Percentiles rank a stretch among this genome's conserved stretches.
These are phyloP conservation scores for Athripsodes cinereus DNA, from an alignment of 2,888 invertebrate species.

Conservation along the genomic window DNA sequence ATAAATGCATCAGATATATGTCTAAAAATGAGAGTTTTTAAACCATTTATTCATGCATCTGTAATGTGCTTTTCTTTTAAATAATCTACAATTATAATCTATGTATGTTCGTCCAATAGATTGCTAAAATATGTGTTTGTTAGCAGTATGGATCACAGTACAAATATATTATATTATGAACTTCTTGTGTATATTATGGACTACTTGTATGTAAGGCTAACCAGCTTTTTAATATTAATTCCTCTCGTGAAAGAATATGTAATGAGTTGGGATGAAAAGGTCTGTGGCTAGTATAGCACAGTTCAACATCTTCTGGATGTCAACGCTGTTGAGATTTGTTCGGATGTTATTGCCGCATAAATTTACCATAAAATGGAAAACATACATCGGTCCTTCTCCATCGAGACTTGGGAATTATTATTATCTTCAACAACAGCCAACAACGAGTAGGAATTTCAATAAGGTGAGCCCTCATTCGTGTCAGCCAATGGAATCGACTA, in stretches of 20 bases:
- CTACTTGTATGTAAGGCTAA: no score
- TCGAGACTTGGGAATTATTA: neutral
- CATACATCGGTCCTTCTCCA: neutral
- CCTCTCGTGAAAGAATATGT: neutral
- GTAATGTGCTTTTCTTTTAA: no score
- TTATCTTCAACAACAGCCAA: neutral
- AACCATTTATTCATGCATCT: no score
- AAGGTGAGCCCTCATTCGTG: conserved; percentile 2
- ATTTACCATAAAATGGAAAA: conserved; percentile 2
- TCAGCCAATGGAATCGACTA: neutral
- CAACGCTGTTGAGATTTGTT: neutral
- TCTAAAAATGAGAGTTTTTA: no score
- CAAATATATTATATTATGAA: no score
- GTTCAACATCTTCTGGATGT: neutral
- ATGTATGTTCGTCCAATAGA: no score
- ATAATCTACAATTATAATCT: no score
- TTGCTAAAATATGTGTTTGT: no score
- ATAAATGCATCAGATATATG: no score
- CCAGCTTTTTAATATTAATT: no score
- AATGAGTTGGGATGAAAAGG: neutral
- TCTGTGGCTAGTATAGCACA: neutral
- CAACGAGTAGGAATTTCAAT: conserved; percentile 8
- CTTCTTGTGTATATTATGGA: no score
- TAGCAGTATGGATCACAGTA: no score
- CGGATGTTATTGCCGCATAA: neutral